Evolutionary conservation across 2,888 invertebrate species (phyloP).

Genomic region (Campaea margaritaria): DNA sequence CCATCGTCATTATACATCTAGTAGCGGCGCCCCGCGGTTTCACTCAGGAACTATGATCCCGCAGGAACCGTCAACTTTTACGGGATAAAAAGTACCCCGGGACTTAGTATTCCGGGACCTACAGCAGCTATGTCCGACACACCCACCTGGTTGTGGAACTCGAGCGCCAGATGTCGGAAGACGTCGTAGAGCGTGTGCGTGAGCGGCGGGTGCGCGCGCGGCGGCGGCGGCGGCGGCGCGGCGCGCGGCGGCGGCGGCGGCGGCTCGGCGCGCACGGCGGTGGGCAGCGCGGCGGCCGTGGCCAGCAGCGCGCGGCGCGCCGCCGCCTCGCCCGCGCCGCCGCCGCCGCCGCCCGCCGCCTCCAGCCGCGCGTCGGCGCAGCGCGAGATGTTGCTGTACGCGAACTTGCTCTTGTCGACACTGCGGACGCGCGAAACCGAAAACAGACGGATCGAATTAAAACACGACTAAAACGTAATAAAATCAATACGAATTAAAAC

Average conservation of each 20-base stretch:
- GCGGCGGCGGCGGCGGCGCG: constrained; percentile 51
- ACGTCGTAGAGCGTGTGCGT: constrained; percentile 75
- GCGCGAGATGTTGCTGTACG: constrained; percentile 66
- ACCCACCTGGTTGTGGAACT: constrained; percentile 78
- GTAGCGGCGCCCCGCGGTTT: too few species aligned
- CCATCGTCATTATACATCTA: too few species aligned
- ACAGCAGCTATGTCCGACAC: too few species aligned
- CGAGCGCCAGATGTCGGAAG: constrained; percentile 81
- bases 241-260: constrained; percentile 43
- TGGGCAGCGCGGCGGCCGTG: constrained; percentile 85
- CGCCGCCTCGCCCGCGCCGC: constrained; percentile 92
- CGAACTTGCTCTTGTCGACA: constrained; percentile 2
- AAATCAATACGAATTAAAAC: background rate
- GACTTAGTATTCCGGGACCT: too few species aligned
- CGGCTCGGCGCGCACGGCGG: constrained; percentile 57
- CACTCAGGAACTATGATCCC: too few species aligned
- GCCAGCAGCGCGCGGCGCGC: constrained; percentile 89
- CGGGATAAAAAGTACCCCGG: too few species aligned
- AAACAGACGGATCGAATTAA: background rate
- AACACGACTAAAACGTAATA: background rate
- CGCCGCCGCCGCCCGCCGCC: constrained; percentile 90
- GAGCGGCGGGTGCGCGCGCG: constrained; percentile 64
- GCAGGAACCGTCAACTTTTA: too few species aligned
- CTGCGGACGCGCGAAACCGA: background rate
- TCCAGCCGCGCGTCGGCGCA: constrained; percentile 88